phyloP scores from a whole-genome alignment of 2,797 vertebrate species.

The Prunella strophiata region DNA sequence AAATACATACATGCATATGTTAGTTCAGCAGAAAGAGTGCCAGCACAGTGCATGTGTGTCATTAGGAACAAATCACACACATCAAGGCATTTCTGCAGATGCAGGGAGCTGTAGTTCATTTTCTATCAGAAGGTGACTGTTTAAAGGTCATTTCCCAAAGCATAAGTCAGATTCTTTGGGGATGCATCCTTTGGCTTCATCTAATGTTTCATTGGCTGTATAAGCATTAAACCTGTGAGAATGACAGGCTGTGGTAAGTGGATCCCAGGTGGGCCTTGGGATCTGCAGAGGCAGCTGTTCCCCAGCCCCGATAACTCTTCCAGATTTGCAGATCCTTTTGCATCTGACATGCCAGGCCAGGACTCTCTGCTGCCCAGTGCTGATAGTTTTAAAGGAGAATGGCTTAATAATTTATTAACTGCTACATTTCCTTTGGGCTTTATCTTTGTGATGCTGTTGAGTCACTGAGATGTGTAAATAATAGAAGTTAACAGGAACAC shows the following conservation, averaged over 20 bases:
- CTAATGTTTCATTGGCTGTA: constrained; percentile 70
- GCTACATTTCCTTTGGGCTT: constrained; percentile 72
- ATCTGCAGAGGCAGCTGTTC: constrained; percentile 74
- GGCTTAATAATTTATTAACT: constrained; percentile 75
- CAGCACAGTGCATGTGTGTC: neutral
- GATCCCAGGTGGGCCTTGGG: constrained; percentile 71
- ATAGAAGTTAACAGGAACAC: constrained; percentile 37
- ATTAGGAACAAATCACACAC: constrained; percentile 1
- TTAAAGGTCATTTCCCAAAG: constrained; percentile 63
- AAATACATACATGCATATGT: neutral
- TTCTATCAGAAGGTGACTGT: constrained; percentile 14
- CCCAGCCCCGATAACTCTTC: constrained; percentile 55
- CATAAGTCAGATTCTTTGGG: constrained; percentile 52
- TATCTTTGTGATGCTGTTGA: constrained; percentile 61
- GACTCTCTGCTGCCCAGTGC: constrained; percentile 68
- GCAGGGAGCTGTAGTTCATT: constrained; percentile 22
- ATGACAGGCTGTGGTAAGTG: constrained; percentile 64
- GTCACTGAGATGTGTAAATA: constrained; percentile 57
- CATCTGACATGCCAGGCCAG: constrained; percentile 60
- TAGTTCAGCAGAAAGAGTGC: neutral
- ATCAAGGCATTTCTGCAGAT: constrained; percentile 34
- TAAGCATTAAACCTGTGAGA: constrained; percentile 61
- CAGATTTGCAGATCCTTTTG: constrained; percentile 72
- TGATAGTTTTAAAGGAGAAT: constrained; percentile 56
- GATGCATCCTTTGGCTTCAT: constrained; percentile 58